Percentiles rank a stretch among this genome's conserved stretches.
Conservation (phyloP, 2,888 invertebrate genomes). For the Gandaritis pyraliata region DNA sequence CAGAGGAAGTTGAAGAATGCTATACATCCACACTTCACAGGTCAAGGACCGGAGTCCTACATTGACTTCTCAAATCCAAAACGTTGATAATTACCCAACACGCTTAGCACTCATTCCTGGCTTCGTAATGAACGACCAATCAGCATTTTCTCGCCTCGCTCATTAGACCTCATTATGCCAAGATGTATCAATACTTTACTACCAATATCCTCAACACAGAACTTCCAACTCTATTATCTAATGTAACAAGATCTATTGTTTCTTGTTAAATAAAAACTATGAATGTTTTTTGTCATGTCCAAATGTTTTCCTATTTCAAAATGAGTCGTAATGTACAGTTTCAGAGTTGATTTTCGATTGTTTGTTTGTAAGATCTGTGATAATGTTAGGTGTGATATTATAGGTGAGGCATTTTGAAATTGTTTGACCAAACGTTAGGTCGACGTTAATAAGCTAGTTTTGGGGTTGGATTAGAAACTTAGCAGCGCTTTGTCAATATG, state of each 20-base stretch:
- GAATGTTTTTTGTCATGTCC: conserved; percentile 34
- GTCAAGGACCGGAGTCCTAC: conserved; percentile 35
- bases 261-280: conserved; percentile 8
- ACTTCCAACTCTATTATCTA: conserved; percentile 29
- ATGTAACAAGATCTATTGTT: neutral
- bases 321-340: conserved; percentile 28
- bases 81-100: conserved; percentile 39
- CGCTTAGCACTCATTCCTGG: conserved; percentile 41
- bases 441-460: conserved; percentile 45
- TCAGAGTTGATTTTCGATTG: conserved; percentile 46
- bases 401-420: conserved; percentile 50
- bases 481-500: conserved; percentile 23
- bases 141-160: conserved; percentile 50
- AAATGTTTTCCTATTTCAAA: conserved; percentile 45
- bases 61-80: conserved; percentile 35
- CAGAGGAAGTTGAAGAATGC: conserved; percentile 21
- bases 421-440: conserved; percentile 47
- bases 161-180: conserved; percentile 58
- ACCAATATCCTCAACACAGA: conserved; percentile 32
- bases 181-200: conserved; percentile 54
- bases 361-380: conserved; percentile 57
- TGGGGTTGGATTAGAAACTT: conserved; percentile 38
- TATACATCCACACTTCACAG: conserved; percentile 22
- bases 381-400: conserved; percentile 54
- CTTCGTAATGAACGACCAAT: conserved; percentile 56